phyloP scores from a whole-genome alignment of 2,797 vertebrate species.

The Bufotes viridis region DNA sequence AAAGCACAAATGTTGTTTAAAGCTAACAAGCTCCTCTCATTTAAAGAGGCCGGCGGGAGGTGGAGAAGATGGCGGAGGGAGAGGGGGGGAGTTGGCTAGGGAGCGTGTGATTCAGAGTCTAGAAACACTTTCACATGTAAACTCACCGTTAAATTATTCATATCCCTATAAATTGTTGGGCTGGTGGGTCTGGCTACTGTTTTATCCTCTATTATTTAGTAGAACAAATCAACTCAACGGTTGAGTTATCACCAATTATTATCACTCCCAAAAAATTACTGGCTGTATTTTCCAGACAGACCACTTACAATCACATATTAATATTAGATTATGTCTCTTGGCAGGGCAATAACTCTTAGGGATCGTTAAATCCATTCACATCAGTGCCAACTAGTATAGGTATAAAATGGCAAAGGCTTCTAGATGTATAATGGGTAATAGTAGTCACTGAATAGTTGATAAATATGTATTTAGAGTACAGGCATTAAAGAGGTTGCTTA shows the following conservation, averaged over 20 bases:
- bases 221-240: slow-evolving; percentile 53
- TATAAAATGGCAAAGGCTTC: neutral
- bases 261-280: slow-evolving; percentile 22
- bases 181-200: slow-evolving; percentile 38
- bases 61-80: neutral
- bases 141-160: slow-evolving; percentile 54
- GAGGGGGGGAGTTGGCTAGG: neutral
- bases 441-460: neutral
- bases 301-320: slow-evolving; percentile 44
- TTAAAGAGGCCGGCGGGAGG: neutral
- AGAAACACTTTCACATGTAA: slow-evolving; percentile 44
- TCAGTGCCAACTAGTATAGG: slow-evolving; percentile 12
- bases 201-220: slow-evolving; percentile 52
- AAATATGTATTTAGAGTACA: neutral
- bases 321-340: slow-evolving; percentile 47
- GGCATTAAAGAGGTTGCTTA: neutral
- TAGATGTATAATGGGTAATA: neutral
- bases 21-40: slow-evolving; percentile 4
- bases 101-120: neutral
- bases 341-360: slow-evolving; percentile 18
- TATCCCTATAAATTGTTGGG: slow-evolving; percentile 39
- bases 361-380: slow-evolving; percentile 16
- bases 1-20: neutral
- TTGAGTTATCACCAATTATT: slow-evolving; percentile 54
- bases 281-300: slow-evolving; percentile 36